Percentiles rank a stretch among this genome's conserved stretches.
These are phyloP conservation scores for Scomber colias DNA, from an alignment of 2,113 vertebrate species.

Conservation along the genomic window DNA sequence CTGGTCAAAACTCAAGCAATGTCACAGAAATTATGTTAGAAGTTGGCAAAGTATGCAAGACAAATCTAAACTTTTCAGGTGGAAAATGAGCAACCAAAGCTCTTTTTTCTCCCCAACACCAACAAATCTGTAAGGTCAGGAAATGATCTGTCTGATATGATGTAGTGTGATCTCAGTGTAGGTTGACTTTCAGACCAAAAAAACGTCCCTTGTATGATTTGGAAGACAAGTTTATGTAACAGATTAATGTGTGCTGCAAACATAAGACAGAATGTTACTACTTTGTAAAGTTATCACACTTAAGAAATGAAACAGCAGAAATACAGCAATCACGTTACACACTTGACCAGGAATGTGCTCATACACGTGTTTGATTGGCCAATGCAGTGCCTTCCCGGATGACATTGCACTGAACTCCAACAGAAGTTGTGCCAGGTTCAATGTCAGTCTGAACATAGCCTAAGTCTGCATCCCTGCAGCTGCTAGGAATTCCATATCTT, in stretches of 20 bases:
- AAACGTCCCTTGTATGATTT: not conserved
- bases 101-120: too few relatives aligned
- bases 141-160: not conserved
- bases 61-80: too few relatives aligned
- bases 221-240: conserved; percentile 4
- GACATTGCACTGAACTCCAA: too few relatives aligned
- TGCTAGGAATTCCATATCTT: conserved; percentile 64
- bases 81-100: too few relatives aligned
- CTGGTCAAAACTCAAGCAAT: too few relatives aligned
- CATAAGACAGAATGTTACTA: not conserved
- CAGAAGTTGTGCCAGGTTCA: too few relatives aligned
- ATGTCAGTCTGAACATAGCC: conserved; percentile 2
- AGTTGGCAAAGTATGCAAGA: too few relatives aligned
- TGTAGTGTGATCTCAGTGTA: not conserved
- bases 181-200: not conserved
- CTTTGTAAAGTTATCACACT: not conserved
- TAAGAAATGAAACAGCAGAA: not conserved
- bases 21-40: too few relatives aligned
- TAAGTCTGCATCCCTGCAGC: conserved; percentile 32
- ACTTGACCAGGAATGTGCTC: not conserved
- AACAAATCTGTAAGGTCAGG: not conserved
- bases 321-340: not conserved
- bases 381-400: too few relatives aligned
- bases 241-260: not conserved
- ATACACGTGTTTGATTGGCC: not conserved